Base-by-base conservation (phyloP, 2,797 vertebrate species). In the Epinephelus coioides region DNA sequence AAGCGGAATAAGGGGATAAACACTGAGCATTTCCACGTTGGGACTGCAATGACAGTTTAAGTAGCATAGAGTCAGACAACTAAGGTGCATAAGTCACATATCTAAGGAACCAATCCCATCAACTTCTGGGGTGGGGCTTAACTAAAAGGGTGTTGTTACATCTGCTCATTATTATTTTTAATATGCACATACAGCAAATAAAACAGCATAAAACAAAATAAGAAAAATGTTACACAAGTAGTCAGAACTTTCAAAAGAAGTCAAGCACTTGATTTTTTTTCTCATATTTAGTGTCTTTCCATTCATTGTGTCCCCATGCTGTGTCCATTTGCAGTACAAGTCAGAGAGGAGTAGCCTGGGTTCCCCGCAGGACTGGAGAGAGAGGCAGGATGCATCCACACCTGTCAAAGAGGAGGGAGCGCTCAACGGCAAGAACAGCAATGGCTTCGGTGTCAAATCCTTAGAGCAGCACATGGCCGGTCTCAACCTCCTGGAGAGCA, bases 401-500 rank as follows among this genome's bases (percentile, higher is more conserved):
- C 93, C 93, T 4, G 84, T 95, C 82, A 96, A 92, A 71, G 96
- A 96, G 67, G 95, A 94, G 1, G 66, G 86, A 6, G 73, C 89
- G 19, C 62, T 95, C 73, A 95, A 96, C 57, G 89, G 91, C 86
- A 97, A 96, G 92, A 95, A 86, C 81, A 95, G 89, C 90, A 97
- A 96, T 25, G 92, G 95, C 56, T 96, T 96, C 23, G 95, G 95
- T 43, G 91, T 96, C 68, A 96, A 95, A 82, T 95, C 96, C 84
- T 89, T 96, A 91, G 97, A 97, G 93, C 96, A 96, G 73, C 96
- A 96, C 87, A 93, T 97, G 91, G 91, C 95, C 78, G 94, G 91
- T 64, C 95, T 97, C 83, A 97, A 96, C 0, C 95, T 99, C 93
- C 94, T 96, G 87, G 97, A 98, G 88, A 97, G 95, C 93, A 97